Evolutionary conservation across 2,113 vertebrate genomes (phyloP).

Genomic region (Poecilia latipinna): DNA sequence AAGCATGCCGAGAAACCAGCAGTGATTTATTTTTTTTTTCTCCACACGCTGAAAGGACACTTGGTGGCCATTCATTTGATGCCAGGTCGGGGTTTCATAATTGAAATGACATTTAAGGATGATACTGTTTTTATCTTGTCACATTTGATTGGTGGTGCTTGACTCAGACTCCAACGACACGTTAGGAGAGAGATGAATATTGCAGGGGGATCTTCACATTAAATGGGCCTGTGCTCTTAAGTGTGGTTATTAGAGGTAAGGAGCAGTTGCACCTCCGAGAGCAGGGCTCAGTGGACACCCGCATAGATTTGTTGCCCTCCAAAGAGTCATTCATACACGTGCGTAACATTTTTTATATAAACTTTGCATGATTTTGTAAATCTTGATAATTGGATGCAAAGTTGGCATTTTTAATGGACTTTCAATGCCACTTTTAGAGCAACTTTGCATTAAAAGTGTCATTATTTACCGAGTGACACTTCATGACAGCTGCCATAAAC

Average conservation of each 20-base stretch:
- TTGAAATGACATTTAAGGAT: slow-evolving; percentile 43
- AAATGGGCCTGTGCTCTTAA: slow-evolving; percentile 5
- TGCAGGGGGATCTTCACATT: slow-evolving; percentile 28
- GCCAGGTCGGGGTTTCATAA: slow-evolving; percentile 51
- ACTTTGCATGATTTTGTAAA: too few relatives aligned
- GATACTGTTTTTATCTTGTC: slow-evolving; percentile 41
- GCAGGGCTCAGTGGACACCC: neutral
- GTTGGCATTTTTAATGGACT: too few relatives aligned
- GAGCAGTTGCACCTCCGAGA: neutral
- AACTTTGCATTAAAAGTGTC: too few relatives aligned
- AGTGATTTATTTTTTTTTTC: slow-evolving; percentile 10
- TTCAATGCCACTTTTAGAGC: too few relatives aligned
- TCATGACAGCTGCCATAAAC: too few relatives aligned
- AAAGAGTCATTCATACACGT: too few relatives aligned
- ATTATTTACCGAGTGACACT: too few relatives aligned
- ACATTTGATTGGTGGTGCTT: slow-evolving; percentile 38
- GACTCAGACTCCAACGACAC: slow-evolving; percentile 21
- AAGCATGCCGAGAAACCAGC: slow-evolving; percentile 10
- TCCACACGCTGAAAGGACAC: slow-evolving; percentile 30
- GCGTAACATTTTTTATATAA: too few relatives aligned
- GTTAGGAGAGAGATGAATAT: slow-evolving; percentile 29
- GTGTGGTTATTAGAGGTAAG: slow-evolving; percentile 11
- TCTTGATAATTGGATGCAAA: too few relatives aligned
- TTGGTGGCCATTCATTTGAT: slow-evolving; percentile 37
- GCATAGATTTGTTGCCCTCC: neutral